Percentiles rank a stretch among this genome's conserved stretches.
Conservation (phyloP, 2,797 vertebrate genomes). For the Clarias pachynema region DNA sequence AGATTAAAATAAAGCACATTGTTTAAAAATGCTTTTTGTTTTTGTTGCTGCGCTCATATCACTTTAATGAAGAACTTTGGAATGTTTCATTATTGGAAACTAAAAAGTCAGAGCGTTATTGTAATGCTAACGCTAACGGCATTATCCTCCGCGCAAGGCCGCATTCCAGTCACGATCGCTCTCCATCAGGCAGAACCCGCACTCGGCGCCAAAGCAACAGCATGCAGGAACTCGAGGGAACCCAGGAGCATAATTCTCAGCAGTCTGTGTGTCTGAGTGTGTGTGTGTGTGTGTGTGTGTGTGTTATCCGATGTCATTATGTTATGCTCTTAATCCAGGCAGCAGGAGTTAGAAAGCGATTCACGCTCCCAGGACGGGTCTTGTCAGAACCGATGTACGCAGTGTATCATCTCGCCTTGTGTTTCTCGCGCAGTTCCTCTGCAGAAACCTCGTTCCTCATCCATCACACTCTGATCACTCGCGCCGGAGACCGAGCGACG, state of each 20-base stretch:
- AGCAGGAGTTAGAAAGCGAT: constrained; percentile 33
- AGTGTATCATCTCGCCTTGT: constrained; percentile 36
- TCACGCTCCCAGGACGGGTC: constrained; percentile 31
- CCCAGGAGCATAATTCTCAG: constrained; percentile 15
- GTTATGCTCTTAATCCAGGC: constrained; percentile 50
- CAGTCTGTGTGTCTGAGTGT: constrained; percentile 22
- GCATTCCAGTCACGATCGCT: constrained; percentile 14
- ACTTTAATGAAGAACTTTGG: no score
- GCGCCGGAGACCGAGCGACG: neutral
- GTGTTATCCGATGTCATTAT: constrained; percentile 35
- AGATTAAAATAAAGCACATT: neutral
- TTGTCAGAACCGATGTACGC: constrained; percentile 40
- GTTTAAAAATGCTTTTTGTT: neutral
- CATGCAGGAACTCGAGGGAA: constrained; percentile 20
- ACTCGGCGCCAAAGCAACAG: constrained; percentile 8
- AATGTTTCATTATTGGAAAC: neutral
- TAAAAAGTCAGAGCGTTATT: neutral
- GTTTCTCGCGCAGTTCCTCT: constrained; percentile 44
- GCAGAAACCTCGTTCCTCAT: constrained; percentile 46
- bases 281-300: neutral
- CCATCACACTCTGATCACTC: constrained; percentile 44
- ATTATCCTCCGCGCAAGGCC: neutral
- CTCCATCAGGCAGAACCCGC: neutral
- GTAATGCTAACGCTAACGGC: neutral
- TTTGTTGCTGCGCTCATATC: neutral